Evolutionary conservation across 2,113 vertebrate species (phyloP), one percentile per base, ranked within the genome.

Genomic region (Phodopus roborovskii): DNA sequence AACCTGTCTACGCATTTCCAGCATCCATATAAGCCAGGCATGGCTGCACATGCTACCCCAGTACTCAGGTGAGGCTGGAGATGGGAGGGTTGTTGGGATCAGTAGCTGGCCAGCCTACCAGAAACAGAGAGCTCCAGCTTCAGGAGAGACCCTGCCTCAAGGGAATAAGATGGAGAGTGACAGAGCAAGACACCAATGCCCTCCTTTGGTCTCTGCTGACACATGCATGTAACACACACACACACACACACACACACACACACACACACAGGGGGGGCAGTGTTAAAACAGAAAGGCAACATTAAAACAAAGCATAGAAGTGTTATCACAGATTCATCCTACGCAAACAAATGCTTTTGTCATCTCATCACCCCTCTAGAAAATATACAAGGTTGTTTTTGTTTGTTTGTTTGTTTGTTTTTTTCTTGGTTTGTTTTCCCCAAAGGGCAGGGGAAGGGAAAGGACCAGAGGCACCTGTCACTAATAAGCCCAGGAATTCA

Each of bases 381-480:
- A 94, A 82, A 91, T 17, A 13, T 2, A 45, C 0, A 17, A 74
- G 81, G 85, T 22, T 17, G 16, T 92, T 90, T 82, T 91, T 70
- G 28, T 68, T 45, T 45, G 45, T 45, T 45, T 45, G 45, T 45
- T 45, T 4, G 3, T 45, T 45, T 45, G 45, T 45, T 45, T 45
- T 45, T 3, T 45, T 45, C 6, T 45, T 45, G 45, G 3, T 45
- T 45, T 45, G 45, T 45, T 45, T 45, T 45, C 45, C 45, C 45
- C 39, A 81, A 58, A 42, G 60, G 19, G 48, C 28, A 26, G 42
- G 53, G 39, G 62, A 62, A 58, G 84, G 89, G 10, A 89, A 58
- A 82, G 39, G 45, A 62, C 48, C 39, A 86, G 86, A 77, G 89
- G 53, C 91, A 66, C 45, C 71, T 91, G 48, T 91, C 90, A 62